Conservation (phyloP, 2,888 invertebrate genomes). For the Drosophila flavopinicola region DNA sequence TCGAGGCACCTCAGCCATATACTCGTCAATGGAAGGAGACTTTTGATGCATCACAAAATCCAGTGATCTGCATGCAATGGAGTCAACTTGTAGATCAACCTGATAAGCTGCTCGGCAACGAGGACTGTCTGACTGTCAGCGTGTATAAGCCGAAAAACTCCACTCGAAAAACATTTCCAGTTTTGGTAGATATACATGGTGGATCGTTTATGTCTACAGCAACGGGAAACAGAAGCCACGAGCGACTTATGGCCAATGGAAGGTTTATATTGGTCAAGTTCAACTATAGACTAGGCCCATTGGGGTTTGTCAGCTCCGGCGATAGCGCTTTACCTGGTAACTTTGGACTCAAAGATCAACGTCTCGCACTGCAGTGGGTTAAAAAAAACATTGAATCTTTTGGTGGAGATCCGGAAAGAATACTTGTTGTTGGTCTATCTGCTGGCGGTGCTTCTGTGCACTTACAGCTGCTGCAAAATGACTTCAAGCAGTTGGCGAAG, state of each 20-base stretch:
- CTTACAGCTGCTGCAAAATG: constrained; percentile 88
- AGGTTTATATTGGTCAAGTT: constrained; percentile 89
- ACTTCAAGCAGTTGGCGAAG: constrained; percentile 56
- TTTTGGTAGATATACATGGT: constrained; percentile 88
- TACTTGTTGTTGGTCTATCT: constrained; percentile 89
- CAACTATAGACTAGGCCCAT: constrained; percentile 89
- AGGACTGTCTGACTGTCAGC: constrained; percentile 89
- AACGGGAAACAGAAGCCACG: constrained; percentile 85
- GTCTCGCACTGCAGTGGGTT: constrained; percentile 53
- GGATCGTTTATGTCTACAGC: constrained; percentile 88
- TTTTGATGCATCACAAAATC: constrained; percentile 86
- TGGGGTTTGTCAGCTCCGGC: constrained; percentile 91
- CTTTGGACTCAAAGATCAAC: constrained; percentile 54
- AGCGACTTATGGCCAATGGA: constrained; percentile 86
- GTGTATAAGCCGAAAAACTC: constrained; percentile 86
- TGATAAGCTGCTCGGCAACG: constrained; percentile 85
- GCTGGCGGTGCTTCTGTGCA: constrained; percentile 91
- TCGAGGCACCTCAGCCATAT: constrained; percentile 84
- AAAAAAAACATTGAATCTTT: constrained; percentile 82
- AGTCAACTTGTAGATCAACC: constrained; percentile 82
- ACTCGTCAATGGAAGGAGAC: constrained; percentile 57
- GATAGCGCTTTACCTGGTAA: constrained; percentile 87
- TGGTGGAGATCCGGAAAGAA: constrained; percentile 85
- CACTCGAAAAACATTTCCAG: constrained; percentile 84
- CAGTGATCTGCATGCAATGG: constrained; percentile 88